phyloP scores from a whole-genome alignment of 2,113 vertebrate genomes.

The Camelus bactrianus region DNA sequence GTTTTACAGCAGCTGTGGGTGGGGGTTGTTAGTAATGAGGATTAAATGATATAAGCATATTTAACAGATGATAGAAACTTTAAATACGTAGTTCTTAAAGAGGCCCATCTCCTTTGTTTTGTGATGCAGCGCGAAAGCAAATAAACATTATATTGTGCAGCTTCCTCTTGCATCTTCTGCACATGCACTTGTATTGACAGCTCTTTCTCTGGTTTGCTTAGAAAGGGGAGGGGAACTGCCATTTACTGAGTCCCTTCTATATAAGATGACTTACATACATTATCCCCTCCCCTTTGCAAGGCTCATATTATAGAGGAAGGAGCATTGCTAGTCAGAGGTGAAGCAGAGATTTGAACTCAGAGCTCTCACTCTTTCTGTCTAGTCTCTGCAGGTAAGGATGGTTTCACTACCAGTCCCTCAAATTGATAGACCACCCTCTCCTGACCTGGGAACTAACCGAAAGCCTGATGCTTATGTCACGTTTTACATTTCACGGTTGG shows the following conservation, averaged over 20 bases:
- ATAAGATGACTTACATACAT: fast-evolving
- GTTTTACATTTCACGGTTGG: not conserved
- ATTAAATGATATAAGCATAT: not conserved
- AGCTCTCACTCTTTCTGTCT: not conserved
- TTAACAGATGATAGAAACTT: not conserved
- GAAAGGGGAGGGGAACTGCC: not conserved
- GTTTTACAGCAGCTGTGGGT: fast-evolving
- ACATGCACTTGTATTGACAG: not conserved
- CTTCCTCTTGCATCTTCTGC: not conserved
- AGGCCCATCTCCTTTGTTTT: not conserved
- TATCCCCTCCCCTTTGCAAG: not conserved
- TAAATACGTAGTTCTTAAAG: not conserved
- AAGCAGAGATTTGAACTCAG: not conserved
- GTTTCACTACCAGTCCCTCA: not conserved
- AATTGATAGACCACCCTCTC: not conserved
- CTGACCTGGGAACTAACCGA: not conserved
- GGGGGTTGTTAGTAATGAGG: not conserved
- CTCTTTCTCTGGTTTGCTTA: not conserved
- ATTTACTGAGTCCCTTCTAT: not conserved
- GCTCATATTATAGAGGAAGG: fast-evolving
- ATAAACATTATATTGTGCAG: not conserved
- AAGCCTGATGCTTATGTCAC: not conserved
- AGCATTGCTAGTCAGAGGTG: not conserved
- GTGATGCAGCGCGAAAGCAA: not conserved
- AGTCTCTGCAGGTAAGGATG: not conserved